A percentile compares a stretch with the other conserved stretches of the same genome.
These are phyloP conservation scores for Drosophila bocki DNA, from an alignment of 1,140 invertebrate species.

Conservation along the genomic window DNA sequence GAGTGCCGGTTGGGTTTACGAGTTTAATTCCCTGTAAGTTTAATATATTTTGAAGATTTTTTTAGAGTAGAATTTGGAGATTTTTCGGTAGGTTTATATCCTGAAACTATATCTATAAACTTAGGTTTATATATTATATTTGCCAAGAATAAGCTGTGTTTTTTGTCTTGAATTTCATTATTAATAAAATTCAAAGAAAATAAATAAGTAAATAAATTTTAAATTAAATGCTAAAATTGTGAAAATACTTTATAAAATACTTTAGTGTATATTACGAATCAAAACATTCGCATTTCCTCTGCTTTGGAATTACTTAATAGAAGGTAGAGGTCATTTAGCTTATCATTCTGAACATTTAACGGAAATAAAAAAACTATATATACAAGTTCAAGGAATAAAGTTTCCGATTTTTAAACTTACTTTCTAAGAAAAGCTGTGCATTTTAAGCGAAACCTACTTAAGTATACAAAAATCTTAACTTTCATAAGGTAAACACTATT, in stretches of 20 bases:
- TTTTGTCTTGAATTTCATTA: too few relatives aligned
- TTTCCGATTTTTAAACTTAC: background rate
- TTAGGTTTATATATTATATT: too few relatives aligned
- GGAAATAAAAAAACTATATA: constrained; percentile 12
- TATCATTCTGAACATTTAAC: constrained; percentile 15
- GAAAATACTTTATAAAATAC: too few relatives aligned
- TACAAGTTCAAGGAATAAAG: background rate
- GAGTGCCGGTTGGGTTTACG: background rate
- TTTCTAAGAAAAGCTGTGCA: background rate
- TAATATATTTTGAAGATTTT: background rate
- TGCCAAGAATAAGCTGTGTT: too few relatives aligned
- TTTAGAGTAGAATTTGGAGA: background rate
- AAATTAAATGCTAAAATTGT: background rate
- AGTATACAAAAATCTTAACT: too few relatives aligned
- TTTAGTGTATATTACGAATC: background rate
- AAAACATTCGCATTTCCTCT: constrained; percentile 10
- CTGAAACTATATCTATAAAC: too few relatives aligned
- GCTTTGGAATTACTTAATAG: background rate
- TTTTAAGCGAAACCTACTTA: background rate
- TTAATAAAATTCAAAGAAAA: background rate
- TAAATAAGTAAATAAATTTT: background rate
- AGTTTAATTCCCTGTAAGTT: constrained; percentile 15
- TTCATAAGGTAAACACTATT: background rate
- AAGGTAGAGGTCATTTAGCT: background rate
- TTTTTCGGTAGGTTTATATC: background rate